Evolutionary conservation across 2,113 vertebrate genomes (phyloP), one percentile per base, ranked within the genome.

Genomic region (Scytalopus superciliaris): DNA sequence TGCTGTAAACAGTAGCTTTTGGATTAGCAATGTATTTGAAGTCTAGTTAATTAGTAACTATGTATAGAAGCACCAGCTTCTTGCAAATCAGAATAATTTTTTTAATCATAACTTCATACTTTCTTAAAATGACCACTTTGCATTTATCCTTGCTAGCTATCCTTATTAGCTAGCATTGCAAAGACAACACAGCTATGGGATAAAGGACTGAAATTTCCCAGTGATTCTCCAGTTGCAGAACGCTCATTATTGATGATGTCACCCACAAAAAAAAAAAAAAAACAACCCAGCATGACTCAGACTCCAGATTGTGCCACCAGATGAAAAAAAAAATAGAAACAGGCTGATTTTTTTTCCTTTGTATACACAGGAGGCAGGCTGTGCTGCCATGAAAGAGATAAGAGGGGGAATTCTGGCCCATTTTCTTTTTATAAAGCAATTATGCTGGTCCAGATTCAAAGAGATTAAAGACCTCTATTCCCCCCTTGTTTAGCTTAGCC

Each of bases 371-470:
- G 27, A 94, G 63, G 37, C 77, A 93, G 70, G 23, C 49, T 50
- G 25, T 25, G 59, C 59, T 93, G 67, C 47, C 2, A 2, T 66
- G 45, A 91, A 90, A 91, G 72, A 93, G 92, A 83, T 80, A 93
- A 91, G 74, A 91, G 40, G 25, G 56, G 59, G 59, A 93, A 92
- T 93, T 86, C 72, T 94, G 85, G 64, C 50, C 55, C 27, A n/a
- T 87, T 92, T 94, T 77, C 40, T 45, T 81, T 83, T 44, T 74
- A 72, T 89, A 74, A 93, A 96, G 81, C 76, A 87, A 81, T 94
- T 94, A 76, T 47, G 44, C 63, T 79, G 57, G 90, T 93, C 74
- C 85, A 95, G 89, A 91, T 82, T 88, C 64, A 93, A 74, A 91
- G 57, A 89, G 53, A 84, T 85, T 95, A 90, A 50, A 86, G 75